Conservation (phyloP, 2,888 invertebrate genomes). For the Bimastos eiseni region DNA sequence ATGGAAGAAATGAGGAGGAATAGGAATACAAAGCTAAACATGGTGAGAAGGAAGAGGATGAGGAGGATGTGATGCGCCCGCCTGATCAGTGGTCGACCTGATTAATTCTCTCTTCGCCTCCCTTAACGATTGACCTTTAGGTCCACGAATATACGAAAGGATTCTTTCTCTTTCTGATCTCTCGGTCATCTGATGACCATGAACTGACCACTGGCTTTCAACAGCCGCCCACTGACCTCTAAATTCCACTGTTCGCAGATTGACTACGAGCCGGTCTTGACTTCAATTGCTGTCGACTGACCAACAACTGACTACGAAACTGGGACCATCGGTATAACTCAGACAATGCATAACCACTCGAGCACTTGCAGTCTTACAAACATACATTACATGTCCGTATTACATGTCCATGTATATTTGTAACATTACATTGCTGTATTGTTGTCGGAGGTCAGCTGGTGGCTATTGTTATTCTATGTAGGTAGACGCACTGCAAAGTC, state of each 20-base stretch:
- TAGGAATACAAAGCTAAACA: not conserved
- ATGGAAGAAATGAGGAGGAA: not conserved
- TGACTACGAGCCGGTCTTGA: not conserved
- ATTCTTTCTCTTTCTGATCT: not conserved
- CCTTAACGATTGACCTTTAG: not conserved
- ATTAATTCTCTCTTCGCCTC: not conserved
- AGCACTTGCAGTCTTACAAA: no score
- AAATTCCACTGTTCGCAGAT: not conserved
- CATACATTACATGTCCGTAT: no score
- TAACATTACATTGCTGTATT: no score
- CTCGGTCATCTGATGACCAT: not conserved
- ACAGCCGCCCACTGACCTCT: not conserved
- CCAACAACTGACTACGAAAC: not conserved
- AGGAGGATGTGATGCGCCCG: not conserved
- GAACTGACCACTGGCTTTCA: not conserved
- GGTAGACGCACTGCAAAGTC: no score
- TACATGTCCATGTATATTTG: no score
- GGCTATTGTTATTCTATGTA: no score
- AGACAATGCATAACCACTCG: no score
- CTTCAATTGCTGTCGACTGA: no score
- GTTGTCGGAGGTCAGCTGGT: no score
- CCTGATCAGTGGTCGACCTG: not conserved
- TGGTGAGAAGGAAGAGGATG: not conserved
- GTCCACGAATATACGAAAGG: not conserved
- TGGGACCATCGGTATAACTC: no score